Evolutionary conservation across 2,113 vertebrate genomes (phyloP).

Genomic region (Pelobates fuscus): DNA sequence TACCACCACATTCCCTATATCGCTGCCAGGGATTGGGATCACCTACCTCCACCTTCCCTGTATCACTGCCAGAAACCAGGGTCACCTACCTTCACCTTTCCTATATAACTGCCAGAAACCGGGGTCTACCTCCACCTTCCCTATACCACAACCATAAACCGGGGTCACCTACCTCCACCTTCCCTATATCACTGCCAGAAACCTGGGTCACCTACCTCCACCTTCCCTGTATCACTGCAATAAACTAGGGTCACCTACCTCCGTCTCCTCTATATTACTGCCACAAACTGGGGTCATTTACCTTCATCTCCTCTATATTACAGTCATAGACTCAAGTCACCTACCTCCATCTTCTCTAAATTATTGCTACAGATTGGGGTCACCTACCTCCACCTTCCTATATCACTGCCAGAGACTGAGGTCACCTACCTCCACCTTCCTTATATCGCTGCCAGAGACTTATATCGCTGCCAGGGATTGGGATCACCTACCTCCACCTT

Average conservation of each 20-base stretch:
- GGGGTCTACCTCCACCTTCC: not conserved
- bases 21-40: constrained; percentile 2
- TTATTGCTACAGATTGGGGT: not conserved
- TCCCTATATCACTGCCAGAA: not conserved
- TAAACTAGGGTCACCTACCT: no score
- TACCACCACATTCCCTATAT: not conserved
- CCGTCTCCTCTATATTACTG: not conserved
- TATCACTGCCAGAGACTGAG: not conserved
- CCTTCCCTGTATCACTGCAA: no score
- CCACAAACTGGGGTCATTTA: not conserved
- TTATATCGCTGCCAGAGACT: not conserved
- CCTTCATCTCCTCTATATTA: no score
- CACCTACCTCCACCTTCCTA: no score
- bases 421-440: not conserved
- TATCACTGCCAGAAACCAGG: not conserved
- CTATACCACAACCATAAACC: not conserved
- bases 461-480: not conserved
- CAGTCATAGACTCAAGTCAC: not conserved
- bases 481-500: not conserved
- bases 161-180: constrained; percentile 1
- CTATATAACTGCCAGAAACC: not conserved
- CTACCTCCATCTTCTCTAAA: not conserved
- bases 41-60: constrained; percentile 18
- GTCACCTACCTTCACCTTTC: no score
- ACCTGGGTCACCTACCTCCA: constrained; percentile 12